phyloP scores from a whole-genome alignment of 2,797 vertebrate genomes.

The Caiman crocodilus region DNA sequence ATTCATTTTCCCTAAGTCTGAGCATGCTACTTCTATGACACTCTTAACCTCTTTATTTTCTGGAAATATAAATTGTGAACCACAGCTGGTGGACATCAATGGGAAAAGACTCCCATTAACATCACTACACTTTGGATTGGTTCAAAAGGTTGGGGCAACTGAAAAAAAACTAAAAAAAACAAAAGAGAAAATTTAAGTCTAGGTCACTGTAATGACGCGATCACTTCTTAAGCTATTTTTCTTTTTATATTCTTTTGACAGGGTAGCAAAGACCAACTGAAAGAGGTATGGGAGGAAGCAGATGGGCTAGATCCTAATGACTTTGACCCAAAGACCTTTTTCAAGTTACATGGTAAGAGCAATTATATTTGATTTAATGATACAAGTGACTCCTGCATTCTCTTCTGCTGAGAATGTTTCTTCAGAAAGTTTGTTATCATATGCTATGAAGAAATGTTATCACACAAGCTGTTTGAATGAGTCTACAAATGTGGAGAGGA shows the following conservation, averaged over 20 bases:
- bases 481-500: neutral
- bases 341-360: slow-evolving; percentile 94
- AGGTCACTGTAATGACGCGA: neutral
- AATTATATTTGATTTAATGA: neutral
- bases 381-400: slow-evolving; percentile 18
- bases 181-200: neutral
- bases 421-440: neutral
- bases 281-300: slow-evolving; percentile 97
- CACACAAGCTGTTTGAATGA: neutral
- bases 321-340: slow-evolving; percentile 98
- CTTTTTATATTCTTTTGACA: slow-evolving; percentile 74
- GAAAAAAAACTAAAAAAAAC: neutral
- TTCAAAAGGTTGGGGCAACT: neutral
- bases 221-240: slow-evolving; percentile 46
- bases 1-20: neutral
- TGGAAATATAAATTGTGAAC: neutral
- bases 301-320: slow-evolving; percentile 97
- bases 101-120: neutral
- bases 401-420: neutral
- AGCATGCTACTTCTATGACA: neutral
- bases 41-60: neutral
- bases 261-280: slow-evolving; percentile 98
- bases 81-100: neutral
- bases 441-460: neutral
- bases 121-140: neutral